Percentiles rank a stretch among this genome's conserved stretches.
These are phyloP conservation scores for Trachelus tabidus DNA, from an alignment of 2,888 invertebrate genomes.

Conservation along the genomic window DNA sequence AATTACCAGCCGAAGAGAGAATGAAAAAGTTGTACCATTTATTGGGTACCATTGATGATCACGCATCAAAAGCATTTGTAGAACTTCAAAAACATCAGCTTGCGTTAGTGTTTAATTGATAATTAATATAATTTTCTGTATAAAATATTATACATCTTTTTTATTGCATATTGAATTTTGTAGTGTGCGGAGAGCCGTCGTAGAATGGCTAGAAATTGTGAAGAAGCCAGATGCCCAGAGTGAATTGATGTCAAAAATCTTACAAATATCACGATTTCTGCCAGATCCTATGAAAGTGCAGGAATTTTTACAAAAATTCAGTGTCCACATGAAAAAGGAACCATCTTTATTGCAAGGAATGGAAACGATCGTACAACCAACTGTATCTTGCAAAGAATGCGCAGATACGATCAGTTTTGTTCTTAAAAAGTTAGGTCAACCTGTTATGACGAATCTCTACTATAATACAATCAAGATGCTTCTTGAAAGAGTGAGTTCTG, in stretches of 20 bases:
- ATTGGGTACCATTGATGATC: slow-evolving; percentile 93
- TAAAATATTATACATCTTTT: not conserved
- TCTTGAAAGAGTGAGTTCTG: slow-evolving; percentile 92
- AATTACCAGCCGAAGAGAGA: slow-evolving; percentile 83
- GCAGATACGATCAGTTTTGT: slow-evolving; percentile 87
- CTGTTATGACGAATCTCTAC: slow-evolving; percentile 94
- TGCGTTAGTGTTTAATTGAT: slow-evolving; percentile 65
- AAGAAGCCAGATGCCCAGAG: slow-evolving; percentile 76
- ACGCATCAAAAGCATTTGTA: slow-evolving; percentile 92
- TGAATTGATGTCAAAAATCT: slow-evolving; percentile 75
- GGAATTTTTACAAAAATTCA: slow-evolving; percentile 87
- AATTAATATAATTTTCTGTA: not conserved
- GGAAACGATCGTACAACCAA: slow-evolving; percentile 88
- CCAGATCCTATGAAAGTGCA: slow-evolving; percentile 94
- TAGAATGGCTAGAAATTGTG: slow-evolving; percentile 89
- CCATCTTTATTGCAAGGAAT: slow-evolving; percentile 79
- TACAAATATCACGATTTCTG: slow-evolving; percentile 81
- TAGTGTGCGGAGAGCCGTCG: slow-evolving; percentile 83
- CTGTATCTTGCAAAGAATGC: slow-evolving; percentile 93
- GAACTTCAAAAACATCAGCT: slow-evolving; percentile 93
- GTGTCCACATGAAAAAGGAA: slow-evolving; percentile 81
- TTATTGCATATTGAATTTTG: slow-evolving; percentile 12
- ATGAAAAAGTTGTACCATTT: slow-evolving; percentile 95
- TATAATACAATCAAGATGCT: slow-evolving; percentile 97
- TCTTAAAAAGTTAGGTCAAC: slow-evolving; percentile 92